Conservation (phyloP, 2,888 invertebrate genomes). For the Pteria penguin region DNA sequence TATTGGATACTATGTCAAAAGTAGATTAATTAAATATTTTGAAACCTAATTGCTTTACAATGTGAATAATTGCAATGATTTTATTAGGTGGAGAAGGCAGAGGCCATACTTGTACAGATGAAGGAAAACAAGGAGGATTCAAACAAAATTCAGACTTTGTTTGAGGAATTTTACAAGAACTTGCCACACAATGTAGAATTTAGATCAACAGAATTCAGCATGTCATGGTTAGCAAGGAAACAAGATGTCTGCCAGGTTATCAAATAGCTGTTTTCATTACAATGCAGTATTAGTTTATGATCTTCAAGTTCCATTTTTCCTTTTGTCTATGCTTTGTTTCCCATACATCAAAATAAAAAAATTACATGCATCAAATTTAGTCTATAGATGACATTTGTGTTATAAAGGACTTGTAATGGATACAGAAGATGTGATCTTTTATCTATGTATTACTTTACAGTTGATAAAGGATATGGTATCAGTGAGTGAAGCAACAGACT, state of each 20-base stretch:
- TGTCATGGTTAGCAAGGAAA: conserved; percentile 67
- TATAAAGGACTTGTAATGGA: too few relatives aligned
- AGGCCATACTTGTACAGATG: conserved; percentile 73
- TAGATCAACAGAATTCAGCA: conserved; percentile 25
- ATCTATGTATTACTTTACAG: too few relatives aligned
- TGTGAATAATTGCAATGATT: too few relatives aligned
- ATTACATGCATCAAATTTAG: neutral
- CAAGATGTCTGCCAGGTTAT: conserved; percentile 75
- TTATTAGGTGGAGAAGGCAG: conserved; percentile 75
- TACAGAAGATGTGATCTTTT: too few relatives aligned
- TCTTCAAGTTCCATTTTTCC: too few relatives aligned
- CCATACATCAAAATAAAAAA: neutral
- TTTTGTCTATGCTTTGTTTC: too few relatives aligned
- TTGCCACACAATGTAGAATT: conserved; percentile 56
- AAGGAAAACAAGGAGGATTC: conserved; percentile 47
- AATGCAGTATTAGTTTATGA: too few relatives aligned
- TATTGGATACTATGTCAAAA: too few relatives aligned
- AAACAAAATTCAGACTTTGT: conserved; percentile 47
- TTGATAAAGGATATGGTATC: conserved; percentile 75
- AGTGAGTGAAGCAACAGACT: conserved; percentile 77
- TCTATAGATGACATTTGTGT: too few relatives aligned
- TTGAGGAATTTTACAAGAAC: conserved; percentile 67
- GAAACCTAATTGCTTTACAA: too few relatives aligned
- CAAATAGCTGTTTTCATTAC: neutral
- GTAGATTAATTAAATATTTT: too few relatives aligned